These are phyloP conservation scores for Orycteropus afer DNA, from an alignment of 2,113 vertebrate species.

Conservation along the genomic window DNA sequence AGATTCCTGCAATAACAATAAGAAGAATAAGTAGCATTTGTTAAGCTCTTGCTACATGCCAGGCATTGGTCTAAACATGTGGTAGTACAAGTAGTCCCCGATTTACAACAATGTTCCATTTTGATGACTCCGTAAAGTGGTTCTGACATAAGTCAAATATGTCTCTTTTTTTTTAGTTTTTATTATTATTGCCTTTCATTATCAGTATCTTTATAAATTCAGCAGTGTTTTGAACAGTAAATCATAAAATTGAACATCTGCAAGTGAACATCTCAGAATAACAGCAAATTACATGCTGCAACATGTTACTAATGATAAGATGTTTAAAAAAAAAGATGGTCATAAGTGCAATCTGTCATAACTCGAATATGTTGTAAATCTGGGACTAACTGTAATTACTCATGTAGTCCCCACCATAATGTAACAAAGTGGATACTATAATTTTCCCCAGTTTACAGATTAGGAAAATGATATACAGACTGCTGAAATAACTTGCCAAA, in stretches of 20 bases:
- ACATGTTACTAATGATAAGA: not conserved
- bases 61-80: not conserved
- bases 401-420: not conserved
- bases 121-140: not conserved
- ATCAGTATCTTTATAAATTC: not conserved
- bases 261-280: not conserved
- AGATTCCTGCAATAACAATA: not conserved
- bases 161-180: not conserved
- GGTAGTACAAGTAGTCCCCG: not conserved
- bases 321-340: not conserved
- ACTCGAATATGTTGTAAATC: not conserved
- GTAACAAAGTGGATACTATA: not conserved
- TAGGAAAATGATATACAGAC: not conserved
- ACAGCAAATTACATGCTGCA: not conserved
- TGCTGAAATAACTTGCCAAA: conserved; percentile 35
- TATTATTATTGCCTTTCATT: not conserved
- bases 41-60: not conserved
- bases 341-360: not conserved
- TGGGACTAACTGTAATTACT: not conserved
- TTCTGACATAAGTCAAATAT: not conserved
- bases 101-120: not conserved
- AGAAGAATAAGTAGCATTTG: not conserved
- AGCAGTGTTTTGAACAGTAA: not conserved
- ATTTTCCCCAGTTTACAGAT: not conserved
- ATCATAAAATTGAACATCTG: not conserved